Base-by-base conservation (phyloP, 2,797 vertebrate genomes). In the Smutsia gigantea region DNA sequence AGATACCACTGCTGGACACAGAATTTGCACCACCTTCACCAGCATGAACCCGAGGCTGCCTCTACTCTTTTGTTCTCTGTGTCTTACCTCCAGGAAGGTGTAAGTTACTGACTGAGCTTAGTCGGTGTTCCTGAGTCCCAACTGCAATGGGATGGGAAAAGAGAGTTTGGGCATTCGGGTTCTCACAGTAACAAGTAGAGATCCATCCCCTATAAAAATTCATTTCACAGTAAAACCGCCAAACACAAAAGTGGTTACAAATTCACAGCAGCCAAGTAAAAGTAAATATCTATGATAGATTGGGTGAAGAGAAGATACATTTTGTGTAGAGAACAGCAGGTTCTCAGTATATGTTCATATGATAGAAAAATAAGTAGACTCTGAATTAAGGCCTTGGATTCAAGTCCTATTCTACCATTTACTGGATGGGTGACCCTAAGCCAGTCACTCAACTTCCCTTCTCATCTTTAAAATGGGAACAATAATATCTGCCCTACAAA, bases 211-310 rank as follows among this genome's bases (percentile, higher is more conserved):
- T 53, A 21, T 55, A 64, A 75, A 90, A 94, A 53, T 12, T 89
- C 75, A 95, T 68, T 92, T 95, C 68, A 49, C 42, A 94, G 12
- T 29, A 37, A 39, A 66, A 71, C 78, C 37, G 90, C 55, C 68
- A 78, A 21, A 29, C 39, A 68, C 34, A 86, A 77, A 89, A 25
- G 27, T 79, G 81, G 15, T 6, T 39, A 64, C 7, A 59, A 83
- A 89, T 94, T 95, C 34, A 79, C 51, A 92, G 75, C 42, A 64
- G 17, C 34, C 31, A 63, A 49, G 23, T 93, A 64, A 79, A 96
- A 83, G 75, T 27, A 78, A 85, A 85, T 29, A 49, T 75, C 27
- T 23, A 63, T 15, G 12, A 61, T 55, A n/a, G 17, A 17, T 29
- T 46, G 27, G 37, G 23, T 37, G 46, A 93, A 31, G 9, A 78